A percentile compares a stretch with the other conserved stretches of the same genome.
Evolutionary conservation across 2,113 vertebrate genomes (phyloP).

Genomic region (Turnix velox): DNA sequence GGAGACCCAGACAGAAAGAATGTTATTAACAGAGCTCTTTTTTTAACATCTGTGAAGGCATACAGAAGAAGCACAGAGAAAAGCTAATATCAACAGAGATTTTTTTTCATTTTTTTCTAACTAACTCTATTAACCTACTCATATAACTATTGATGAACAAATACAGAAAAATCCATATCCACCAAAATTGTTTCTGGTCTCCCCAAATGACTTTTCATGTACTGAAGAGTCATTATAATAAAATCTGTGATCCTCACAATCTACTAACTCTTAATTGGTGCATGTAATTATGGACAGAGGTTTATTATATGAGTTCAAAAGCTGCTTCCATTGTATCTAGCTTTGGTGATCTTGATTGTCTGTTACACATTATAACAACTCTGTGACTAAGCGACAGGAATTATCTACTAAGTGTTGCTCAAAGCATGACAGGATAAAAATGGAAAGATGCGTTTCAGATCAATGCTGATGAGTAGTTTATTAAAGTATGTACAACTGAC

Average conservation of each 20-base stretch:
- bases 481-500: slow-evolving; percentile 23
- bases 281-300: background rate
- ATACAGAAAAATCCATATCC: background rate
- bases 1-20: background rate
- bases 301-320: background rate
- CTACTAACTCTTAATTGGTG: background rate
- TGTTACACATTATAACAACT: background rate
- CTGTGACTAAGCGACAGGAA: background rate
- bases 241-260: background rate
- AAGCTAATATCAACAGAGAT: background rate
- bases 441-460: slow-evolving; percentile 21
- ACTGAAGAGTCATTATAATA: background rate
- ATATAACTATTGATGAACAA: background rate
- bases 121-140: background rate
- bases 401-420: background rate
- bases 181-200: background rate
- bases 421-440: slow-evolving; percentile 17
- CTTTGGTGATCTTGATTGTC: background rate
- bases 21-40: background rate
- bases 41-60: background rate
- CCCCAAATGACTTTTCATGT: background rate
- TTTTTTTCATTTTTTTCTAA: background rate
- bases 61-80: background rate
- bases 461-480: slow-evolving; percentile 26
- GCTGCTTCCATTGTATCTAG: background rate